Evolutionary conservation across 2,113 vertebrate genomes (phyloP), one percentile per base, ranked within the genome.

Genomic region (Siphamia tubifer): DNA sequence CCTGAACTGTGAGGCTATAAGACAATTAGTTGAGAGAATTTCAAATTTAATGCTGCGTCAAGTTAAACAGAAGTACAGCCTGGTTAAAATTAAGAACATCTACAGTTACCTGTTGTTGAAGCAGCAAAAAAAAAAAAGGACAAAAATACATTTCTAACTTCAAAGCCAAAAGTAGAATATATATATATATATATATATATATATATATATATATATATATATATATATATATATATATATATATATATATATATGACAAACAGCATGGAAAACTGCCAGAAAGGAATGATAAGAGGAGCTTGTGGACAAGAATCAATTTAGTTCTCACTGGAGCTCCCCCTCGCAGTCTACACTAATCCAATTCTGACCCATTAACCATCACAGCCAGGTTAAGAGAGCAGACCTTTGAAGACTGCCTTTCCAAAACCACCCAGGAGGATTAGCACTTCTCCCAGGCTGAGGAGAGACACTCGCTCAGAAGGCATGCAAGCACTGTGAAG

Each of bases 341-440:
- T 69, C 64, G 47, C 77, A 49, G 30, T 66, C 27, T 39, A 21
- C 11, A 23, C 72, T 77, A 72, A 84, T 82, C 70, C 67, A 80
- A 66, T 76, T 79, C 66, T 76, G 64, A 75, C 52, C 70, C 73
- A 69, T 80, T 82, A 82, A 78, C 61, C 63, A 35, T 43, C 73
- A 68, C 63, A 38, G 69, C 55, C 81, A 78, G 68, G 82, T 87
- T 76, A 73, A 69, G 47, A 57, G 61, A 69, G 42, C 35, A n/a
- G 32, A 32, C 53, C 79, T 83, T 70, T 79, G 74, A 88, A 71
- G 72, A 48, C 52, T 61, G 53, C 38, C 61, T 81, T 39, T 25
- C 71, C 67, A 43, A 60, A 78, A 64, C 70, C 58, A 34, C 69
- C 47, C 60, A 27, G 68, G 15, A 56, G 72, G 74, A 83, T 70